Conservation (phyloP, 2,113 vertebrate species). For the Heterocephalus glaber region DNA sequence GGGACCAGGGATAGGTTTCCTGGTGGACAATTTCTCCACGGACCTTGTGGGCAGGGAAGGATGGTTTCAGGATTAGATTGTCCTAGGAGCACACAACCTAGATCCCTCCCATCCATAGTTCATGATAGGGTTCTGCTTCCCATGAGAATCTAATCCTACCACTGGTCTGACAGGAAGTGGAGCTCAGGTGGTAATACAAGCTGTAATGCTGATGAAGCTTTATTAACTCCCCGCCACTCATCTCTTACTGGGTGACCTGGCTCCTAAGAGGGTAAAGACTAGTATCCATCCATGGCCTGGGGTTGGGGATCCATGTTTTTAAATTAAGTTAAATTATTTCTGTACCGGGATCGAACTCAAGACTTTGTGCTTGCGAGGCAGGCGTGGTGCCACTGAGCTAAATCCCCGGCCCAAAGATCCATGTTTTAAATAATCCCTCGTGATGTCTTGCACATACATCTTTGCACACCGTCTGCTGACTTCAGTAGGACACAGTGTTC, state of each 20-base stretch:
- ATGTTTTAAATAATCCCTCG: neutral
- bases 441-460: too few species aligned
- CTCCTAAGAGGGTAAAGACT: neutral
- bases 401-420: neutral
- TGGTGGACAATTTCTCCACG: neutral
- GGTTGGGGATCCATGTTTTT: neutral
- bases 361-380: too few species aligned
- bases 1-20: neutral
- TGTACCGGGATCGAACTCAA: too few species aligned
- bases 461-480: neutral
- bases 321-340: too few species aligned
- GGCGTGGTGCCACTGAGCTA: too few species aligned
- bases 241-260: neutral
- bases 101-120: neutral
- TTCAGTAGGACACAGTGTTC: neutral
- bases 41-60: neutral
- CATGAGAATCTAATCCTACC: neutral
- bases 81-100: neutral
- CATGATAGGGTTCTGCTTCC: neutral
- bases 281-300: neutral
- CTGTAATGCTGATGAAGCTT: neutral
- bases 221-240: neutral
- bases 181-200: neutral
- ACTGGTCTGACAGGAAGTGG: neutral
- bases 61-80: neutral